These are phyloP conservation scores for Phaenicophaeus curvirostris DNA, from an alignment of 2,797 vertebrate species.

Conservation along the genomic window DNA sequence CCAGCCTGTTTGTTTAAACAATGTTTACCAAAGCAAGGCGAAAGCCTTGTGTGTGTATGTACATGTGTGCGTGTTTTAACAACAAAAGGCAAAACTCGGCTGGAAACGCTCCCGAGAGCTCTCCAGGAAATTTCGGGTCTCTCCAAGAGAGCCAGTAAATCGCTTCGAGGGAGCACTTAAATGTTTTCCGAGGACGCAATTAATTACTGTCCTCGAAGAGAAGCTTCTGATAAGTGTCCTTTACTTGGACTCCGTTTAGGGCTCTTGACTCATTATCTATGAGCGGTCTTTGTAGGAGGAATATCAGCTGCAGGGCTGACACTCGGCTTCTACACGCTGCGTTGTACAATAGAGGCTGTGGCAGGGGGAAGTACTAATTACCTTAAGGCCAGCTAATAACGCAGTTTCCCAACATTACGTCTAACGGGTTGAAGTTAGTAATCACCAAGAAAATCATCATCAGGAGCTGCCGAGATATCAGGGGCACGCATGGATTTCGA, in stretches of 20 bases:
- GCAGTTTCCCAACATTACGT: not conserved
- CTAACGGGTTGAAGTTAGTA: constrained; percentile 20
- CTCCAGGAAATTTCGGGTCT: not conserved
- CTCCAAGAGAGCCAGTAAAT: not conserved
- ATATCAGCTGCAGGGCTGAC: constrained; percentile 44
- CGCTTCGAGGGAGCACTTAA: not conserved
- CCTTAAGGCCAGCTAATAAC: constrained; percentile 44
- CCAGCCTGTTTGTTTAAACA: constrained; percentile 76
- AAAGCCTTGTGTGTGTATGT: not conserved
- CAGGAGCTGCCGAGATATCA: not conserved
- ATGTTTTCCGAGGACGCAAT: constrained; percentile 27
- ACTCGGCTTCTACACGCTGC: constrained; percentile 23
- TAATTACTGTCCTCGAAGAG: constrained; percentile 51
- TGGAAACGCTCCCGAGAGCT: constrained; percentile 5
- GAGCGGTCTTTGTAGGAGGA: constrained; percentile 38
- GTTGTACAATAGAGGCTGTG: not conserved
- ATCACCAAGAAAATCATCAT: constrained; percentile 22
- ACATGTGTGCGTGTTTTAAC: not conserved
- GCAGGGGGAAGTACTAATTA: constrained; percentile 64
- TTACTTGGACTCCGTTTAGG: not conserved
- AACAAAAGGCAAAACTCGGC: constrained; percentile 52
- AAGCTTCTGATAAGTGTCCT: constrained; percentile 35
- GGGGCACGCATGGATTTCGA: not conserved
- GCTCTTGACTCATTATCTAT: constrained; percentile 61
- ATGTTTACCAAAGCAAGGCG: constrained; percentile 73